Evolutionary conservation across 2,888 invertebrate genomes (phyloP).

Genomic region (Cloeon dipterum): DNA sequence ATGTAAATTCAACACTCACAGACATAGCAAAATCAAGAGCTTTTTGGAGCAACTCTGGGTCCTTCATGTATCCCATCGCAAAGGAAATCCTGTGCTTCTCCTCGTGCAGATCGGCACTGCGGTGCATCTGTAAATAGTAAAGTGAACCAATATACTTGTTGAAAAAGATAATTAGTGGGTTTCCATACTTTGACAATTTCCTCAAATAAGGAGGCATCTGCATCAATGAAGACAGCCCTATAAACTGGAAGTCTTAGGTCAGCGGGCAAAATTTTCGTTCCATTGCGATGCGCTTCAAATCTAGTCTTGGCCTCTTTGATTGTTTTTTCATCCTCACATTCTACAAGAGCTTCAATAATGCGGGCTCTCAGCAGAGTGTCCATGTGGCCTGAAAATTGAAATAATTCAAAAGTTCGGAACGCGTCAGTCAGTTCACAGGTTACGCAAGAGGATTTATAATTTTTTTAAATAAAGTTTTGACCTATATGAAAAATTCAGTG

Average conservation of each 20-base stretch:
- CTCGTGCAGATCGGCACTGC: conserved; percentile 70
- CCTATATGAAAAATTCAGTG: too few species aligned
- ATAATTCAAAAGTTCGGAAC: too few species aligned
- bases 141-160: not conserved
- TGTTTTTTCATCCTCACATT: conserved; percentile 52
- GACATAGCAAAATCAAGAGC: conserved; percentile 65
- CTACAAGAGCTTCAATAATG: conserved; percentile 61
- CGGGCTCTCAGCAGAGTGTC: conserved; percentile 67
- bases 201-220: conserved; percentile 43
- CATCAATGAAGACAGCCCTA: conserved; percentile 53
- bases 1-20: conserved; percentile 24
- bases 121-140: conserved; percentile 30
- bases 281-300: conserved; percentile 38
- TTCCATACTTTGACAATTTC: too few species aligned
- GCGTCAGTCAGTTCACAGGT: too few species aligned
- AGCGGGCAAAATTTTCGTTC: conserved; percentile 41
- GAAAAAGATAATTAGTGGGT: not conserved
- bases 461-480: too few species aligned
- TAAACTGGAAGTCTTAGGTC: conserved; percentile 75
- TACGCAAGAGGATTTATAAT: too few species aligned
- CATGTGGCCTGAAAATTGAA: conserved; percentile 31
- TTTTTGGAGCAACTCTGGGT: conserved; percentile 41
- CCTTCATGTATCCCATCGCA: conserved; percentile 56
- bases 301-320: conserved; percentile 52
- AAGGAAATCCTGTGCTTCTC: conserved; percentile 79